Percentiles rank a stretch among this genome's conserved stretches.
Conservation (phyloP, 1,140 invertebrate genomes). For the Cherax destructor region DNA sequence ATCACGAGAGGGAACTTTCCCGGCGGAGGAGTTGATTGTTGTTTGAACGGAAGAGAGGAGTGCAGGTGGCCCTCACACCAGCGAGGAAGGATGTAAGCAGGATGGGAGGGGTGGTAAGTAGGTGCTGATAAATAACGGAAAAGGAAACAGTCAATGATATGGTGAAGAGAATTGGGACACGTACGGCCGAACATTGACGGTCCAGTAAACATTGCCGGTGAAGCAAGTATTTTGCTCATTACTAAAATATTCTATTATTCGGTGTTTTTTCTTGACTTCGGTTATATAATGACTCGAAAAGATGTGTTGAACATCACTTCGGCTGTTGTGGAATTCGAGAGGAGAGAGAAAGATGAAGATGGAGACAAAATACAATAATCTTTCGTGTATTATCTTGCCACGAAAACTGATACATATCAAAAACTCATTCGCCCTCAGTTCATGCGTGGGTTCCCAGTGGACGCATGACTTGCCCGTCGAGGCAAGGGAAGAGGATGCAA, state of each 20-base stretch:
- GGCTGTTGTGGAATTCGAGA: too few relatives aligned
- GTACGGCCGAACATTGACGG: too few relatives aligned
- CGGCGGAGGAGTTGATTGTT: not conserved
- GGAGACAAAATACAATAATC: too few relatives aligned
- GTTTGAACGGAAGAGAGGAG: not conserved
- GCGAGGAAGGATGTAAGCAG: not conserved
- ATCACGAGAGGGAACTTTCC: not conserved
- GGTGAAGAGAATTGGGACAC: not conserved
- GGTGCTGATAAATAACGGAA: not conserved
- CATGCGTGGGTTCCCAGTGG: not conserved
- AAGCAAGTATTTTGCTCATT: too few relatives aligned
- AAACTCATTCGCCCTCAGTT: not conserved
- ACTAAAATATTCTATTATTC: too few relatives aligned
- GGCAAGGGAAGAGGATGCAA: not conserved
- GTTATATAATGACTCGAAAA: too few relatives aligned
- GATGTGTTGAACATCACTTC: too few relatives aligned
- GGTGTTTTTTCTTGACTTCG: too few relatives aligned
- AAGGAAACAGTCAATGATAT: not conserved
- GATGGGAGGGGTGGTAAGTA: not conserved
- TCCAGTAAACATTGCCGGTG: too few relatives aligned
- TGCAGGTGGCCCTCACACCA: not conserved
- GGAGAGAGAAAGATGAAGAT: too few relatives aligned
- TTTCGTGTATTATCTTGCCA: too few relatives aligned
- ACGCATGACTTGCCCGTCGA: not conserved
- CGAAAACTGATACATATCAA: too few relatives aligned